Percentiles rank a stretch among this genome's conserved stretches.
Conservation (phyloP, 35 echinoderm and acorn worm genomes). For the Apostichopus parvimensis region DNA sequence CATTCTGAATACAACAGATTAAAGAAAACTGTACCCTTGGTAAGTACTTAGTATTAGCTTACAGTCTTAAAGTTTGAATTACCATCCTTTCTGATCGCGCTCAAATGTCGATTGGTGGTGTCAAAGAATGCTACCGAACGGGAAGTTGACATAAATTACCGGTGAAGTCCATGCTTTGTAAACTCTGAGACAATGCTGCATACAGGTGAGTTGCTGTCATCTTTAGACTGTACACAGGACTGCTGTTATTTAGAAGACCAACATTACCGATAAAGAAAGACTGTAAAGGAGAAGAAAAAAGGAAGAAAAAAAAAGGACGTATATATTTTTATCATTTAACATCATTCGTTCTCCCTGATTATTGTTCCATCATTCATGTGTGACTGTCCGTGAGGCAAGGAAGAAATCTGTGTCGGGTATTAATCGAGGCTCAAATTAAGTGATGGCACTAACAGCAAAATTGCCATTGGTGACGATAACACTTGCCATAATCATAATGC, state of each 20-base stretch:
- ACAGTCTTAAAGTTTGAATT: no score
- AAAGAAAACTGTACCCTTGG: no score
- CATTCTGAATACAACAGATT: no score
- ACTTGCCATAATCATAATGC: no score
- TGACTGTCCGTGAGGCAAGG: not conserved
- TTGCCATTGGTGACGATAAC: no score
- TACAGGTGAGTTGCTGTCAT: slow-evolving; percentile 37
- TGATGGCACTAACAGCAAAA: no score
- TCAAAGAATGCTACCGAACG: not conserved
- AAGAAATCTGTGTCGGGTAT: not conserved
- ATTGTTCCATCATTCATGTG: no score
- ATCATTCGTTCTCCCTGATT: no score
- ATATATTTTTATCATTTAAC: not conserved
- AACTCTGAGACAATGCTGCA: slow-evolving; percentile 50
- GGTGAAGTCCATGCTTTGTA: slow-evolving; percentile 49
- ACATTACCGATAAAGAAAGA: slow-evolving; percentile 48
- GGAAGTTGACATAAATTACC: not conserved
- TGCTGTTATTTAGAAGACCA: slow-evolving; percentile 36
- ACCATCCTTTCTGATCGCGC: no score
- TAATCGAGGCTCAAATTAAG: no score
- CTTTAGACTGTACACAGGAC: slow-evolving; percentile 55
- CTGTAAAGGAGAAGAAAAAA: slow-evolving; percentile 35
- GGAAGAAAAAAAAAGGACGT: slow-evolving; percentile 7
- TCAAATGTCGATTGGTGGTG: no score
- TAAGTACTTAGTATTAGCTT: no score